Base-by-base conservation (phyloP, 2,888 invertebrate species). In the Cheilosia scutellata region DNA sequence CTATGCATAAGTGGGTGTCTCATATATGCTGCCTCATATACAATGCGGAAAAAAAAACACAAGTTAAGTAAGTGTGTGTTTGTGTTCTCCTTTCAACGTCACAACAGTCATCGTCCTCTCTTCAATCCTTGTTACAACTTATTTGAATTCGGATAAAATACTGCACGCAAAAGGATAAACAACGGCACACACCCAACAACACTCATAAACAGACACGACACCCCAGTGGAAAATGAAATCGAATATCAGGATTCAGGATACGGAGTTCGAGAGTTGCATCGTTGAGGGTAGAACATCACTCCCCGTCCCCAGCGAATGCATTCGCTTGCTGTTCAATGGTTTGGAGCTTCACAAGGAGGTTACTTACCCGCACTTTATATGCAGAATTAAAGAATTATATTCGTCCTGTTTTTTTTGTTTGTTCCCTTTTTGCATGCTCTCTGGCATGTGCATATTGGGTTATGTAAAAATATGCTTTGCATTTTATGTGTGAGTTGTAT, bases 71-170 rank as follows among this genome's bases (percentile, higher is more conserved):
- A 49, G 51, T 51, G 37, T 42, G 13, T 44, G 55, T 31, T 27
- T 44, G 16, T 44, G 55, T 57, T 27, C 53, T 40, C 44, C 55
- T 75, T 55, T 71, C 40, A 66, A 42, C 65, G 49, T 83, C 82
- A 63, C 62, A 78, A 83, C 78, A 83, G 72, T 83, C 82, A 78
- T 78, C 66, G 77, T 79, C 44, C 66, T 58, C 74, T 70, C 51
- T 49, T 79, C 79, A 74, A 74, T 83, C 55, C 65, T 58, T 71
- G 71, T 72, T 77, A 65, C 77, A 82, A 72, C 77, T 77, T 71
- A 72, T 77, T 82, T 82, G 65, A 51, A 72, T 77, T 72, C 72
- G 55, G 72, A 82, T 72, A 77, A 82, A 66, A 77, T 66, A 76
- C 65, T 65, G 57, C 71, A 77, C 44, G 58, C 44, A 77, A 3